phyloP scores from a whole-genome alignment of 2,888 invertebrate species.

The Oegoconia quadripuncta region DNA sequence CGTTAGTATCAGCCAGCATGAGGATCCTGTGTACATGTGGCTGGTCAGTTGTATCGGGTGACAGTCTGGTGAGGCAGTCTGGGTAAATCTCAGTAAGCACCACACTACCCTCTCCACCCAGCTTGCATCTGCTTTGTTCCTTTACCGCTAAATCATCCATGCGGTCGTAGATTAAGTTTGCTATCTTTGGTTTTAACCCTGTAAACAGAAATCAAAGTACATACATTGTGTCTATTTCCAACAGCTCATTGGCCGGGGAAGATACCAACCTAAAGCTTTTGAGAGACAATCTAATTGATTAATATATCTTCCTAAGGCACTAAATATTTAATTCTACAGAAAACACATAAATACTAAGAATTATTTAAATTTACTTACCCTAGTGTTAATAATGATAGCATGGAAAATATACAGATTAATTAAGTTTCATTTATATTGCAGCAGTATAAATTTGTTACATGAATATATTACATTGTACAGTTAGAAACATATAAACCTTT shows the following conservation, averaged over 20 bases:
- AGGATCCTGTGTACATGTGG: constrained; percentile 78
- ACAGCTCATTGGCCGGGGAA: no score
- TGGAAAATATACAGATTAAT: constrained; percentile 32
- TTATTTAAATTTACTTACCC: constrained; percentile 35
- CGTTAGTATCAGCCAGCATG: constrained; percentile 83
- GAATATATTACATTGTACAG: no score
- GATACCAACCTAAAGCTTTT: no score
- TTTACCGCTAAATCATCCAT: constrained; percentile 72
- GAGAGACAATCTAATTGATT: no score
- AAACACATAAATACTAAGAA: not conserved
- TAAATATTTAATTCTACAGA: not conserved
- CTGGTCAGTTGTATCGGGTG: constrained; percentile 75
- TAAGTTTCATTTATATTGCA: not conserved
- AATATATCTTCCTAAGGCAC: no score
- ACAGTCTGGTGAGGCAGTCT: constrained; percentile 78
- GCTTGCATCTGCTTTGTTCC: constrained; percentile 58
- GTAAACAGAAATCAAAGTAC: constrained; percentile 22
- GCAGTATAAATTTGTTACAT: not conserved
- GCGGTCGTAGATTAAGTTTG: constrained; percentile 77
- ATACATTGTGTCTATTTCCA: no score
- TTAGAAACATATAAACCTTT: no score
- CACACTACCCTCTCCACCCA: constrained; percentile 80
- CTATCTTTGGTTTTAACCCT: constrained; percentile 80
- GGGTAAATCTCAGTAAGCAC: constrained; percentile 84
- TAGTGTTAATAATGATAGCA: constrained; percentile 33